Evolutionary conservation across 2,113 vertebrate species (phyloP).

Genomic region (Monarcha castaneiventris): DNA sequence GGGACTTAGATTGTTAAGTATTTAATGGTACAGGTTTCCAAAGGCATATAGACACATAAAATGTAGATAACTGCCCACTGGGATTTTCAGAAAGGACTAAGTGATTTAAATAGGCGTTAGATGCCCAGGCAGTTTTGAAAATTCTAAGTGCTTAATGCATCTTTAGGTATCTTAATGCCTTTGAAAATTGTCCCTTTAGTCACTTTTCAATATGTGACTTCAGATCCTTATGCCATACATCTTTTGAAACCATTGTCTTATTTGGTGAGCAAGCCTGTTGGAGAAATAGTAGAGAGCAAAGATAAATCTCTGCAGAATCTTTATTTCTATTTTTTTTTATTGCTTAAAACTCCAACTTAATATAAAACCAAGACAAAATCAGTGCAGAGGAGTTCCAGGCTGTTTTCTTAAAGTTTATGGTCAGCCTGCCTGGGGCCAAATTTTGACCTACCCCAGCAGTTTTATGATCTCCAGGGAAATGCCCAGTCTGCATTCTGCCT

Average conservation of each 20-base stretch:
- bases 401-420: not conserved
- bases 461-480: not conserved
- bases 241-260: not conserved
- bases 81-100: constrained; percentile 45
- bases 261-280: not conserved
- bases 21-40: constrained; percentile 54
- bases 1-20: constrained; percentile 27
- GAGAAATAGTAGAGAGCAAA: not conserved
- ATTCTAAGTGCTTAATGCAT: constrained; percentile 53
- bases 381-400: not conserved
- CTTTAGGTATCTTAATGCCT: constrained; percentile 38
- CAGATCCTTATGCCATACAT: not conserved
- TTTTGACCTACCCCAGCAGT: not conserved
- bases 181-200: constrained; percentile 32
- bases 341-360: not conserved
- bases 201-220: constrained; percentile 5
- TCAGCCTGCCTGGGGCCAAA: not conserved
- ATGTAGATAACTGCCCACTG: constrained; percentile 21
- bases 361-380: not conserved
- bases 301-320: not conserved
- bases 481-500: not conserved
- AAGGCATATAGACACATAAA: constrained; percentile 44
- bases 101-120: constrained; percentile 47
- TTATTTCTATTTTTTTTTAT: not conserved
- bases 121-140: constrained; percentile 23